Evolutionary conservation across 2,797 vertebrate species (phyloP).

Genomic region (Orientallactaga sibirica): DNA sequence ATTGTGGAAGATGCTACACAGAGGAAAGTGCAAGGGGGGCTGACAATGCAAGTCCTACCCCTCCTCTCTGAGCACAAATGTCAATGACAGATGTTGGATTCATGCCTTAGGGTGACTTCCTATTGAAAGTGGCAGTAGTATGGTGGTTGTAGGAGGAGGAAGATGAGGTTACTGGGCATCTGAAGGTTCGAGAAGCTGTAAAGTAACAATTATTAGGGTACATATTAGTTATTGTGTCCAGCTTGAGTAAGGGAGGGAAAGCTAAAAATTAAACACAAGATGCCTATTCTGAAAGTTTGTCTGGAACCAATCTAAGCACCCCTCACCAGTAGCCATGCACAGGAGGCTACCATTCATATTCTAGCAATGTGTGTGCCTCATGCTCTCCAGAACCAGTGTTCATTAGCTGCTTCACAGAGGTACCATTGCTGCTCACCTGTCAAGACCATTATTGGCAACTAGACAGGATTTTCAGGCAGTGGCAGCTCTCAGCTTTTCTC

Average conservation of each 20-base stretch:
- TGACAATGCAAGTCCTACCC: background rate
- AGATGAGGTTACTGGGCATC: background rate
- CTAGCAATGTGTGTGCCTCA: background rate
- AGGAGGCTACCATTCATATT: background rate
- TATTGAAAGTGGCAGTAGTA: fast-evolving
- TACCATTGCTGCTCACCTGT: constrained; percentile 3
- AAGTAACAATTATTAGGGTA: background rate
- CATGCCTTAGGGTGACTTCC: background rate
- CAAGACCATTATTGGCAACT: constrained; percentile 43
- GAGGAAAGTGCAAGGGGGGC: background rate
- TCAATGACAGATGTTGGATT: background rate
- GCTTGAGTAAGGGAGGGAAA: background rate
- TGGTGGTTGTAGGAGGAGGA: background rate
- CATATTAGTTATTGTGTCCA: background rate
- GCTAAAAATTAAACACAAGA: background rate
- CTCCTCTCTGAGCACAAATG: too few relatives aligned
- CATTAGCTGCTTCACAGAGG: constrained; percentile 59
- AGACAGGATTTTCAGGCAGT: constrained; percentile 14
- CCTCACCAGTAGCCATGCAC: background rate
- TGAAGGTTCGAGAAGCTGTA: background rate
- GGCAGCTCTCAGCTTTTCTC: constrained; percentile 27
- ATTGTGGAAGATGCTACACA: background rate
- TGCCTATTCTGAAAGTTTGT: constrained; percentile 31
- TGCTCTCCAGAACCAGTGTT: background rate
- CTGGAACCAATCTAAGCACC: background rate